Base-by-base conservation (phyloP, 2,797 vertebrate genomes). In the Huso huso region DNA sequence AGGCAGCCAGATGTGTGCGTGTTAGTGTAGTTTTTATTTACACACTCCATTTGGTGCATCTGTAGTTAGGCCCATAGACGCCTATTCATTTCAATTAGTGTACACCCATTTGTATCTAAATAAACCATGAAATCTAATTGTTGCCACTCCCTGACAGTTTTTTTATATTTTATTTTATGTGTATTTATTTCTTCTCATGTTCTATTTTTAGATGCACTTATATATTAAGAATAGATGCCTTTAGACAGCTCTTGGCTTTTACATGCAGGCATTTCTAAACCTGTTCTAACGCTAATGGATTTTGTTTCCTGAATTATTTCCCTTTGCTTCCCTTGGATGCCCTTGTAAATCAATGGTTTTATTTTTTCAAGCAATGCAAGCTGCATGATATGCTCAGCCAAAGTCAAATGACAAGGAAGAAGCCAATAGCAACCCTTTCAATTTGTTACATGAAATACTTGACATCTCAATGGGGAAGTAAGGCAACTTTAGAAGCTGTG, bases 1-100 rank as follows among this genome's bases (percentile, higher is more conserved):
- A 37, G 23, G 23, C 23, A 75, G 73, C 69, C 69, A 67, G 68
- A 67, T 66, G 70, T 68, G 72, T 62, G 65, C 68, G 67, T 59
- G 48, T 58, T 53, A 61, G 68, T 48, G 48, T 51, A 53, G 23
- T 48, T 62, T 48, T 6, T 62, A 11, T 48, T 37, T 6, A 11
- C 3, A 6, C 12, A n/a, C 55, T 58, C 10, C 12, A 58, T 11
- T 58, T 7, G 55, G 11, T 6, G 12, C 10, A 8, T 11, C 9
- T 58, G 55, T 7, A 58, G 9, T 2, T 37, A 3, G 23, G 23
- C 23, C 23, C 10, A n/a, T 7, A 3, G 9, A 58, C 9, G 12
- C 4, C 55, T 6, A n/a, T 58, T n/a, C 55, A 12, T n/a, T n/a
- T n/a, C 12, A 58, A 12, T 58, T 58, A n/a, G 12, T 11, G 6